A percentile compares a stretch with the other conserved stretches of the same genome.
Conservation (phyloP, 2,888 invertebrate genomes). For the Julus scandinavius region DNA sequence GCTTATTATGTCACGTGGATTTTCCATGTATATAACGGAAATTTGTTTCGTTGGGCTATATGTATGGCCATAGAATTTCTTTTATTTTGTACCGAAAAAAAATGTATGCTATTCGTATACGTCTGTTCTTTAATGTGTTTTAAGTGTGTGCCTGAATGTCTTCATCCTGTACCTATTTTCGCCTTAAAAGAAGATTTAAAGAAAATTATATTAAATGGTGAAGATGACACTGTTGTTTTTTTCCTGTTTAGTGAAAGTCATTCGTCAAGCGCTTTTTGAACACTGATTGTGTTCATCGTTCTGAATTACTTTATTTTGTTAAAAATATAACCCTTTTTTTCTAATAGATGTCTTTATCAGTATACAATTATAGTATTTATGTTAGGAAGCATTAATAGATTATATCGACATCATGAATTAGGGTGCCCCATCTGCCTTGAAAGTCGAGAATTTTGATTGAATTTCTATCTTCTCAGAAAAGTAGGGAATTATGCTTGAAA, state of each 20-base stretch:
- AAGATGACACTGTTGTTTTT: not conserved
- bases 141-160: conserved; percentile 28
- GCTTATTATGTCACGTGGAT: not conserved
- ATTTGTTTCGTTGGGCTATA: not conserved
- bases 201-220: conserved; percentile 36
- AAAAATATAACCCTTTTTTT: no score
- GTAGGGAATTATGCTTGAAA: no score
- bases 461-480: no score
- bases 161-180: conserved; percentile 40
- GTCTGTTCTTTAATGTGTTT: conserved; percentile 25
- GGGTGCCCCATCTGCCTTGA: no score
- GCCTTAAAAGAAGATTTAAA: conserved; percentile 45
- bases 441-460: no score
- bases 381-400: no score
- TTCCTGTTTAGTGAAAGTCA: not conserved
- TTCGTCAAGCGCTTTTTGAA: not conserved
- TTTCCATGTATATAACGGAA: not conserved
- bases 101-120: not conserved
- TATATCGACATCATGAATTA: no score
- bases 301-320: no score
- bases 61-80: not conserved
- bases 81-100: not conserved
- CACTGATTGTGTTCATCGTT: no score
- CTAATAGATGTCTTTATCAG: no score
- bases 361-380: no score